phyloP scores from a whole-genome alignment of 2,888 invertebrate genomes.

The Drosophila engyochracea region DNA sequence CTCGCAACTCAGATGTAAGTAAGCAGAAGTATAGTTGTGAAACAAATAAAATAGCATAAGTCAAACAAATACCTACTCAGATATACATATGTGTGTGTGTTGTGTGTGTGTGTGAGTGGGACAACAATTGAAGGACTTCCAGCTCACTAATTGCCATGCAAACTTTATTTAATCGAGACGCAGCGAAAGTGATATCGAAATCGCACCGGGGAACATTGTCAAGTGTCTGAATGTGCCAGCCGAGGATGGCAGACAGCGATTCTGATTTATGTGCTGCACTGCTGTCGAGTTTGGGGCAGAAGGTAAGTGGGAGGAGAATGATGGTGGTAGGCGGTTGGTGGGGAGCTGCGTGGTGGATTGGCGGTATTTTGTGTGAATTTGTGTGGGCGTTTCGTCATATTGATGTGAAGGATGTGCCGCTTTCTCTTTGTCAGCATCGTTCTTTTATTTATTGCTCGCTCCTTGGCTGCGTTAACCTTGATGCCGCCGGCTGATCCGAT shows the following conservation, averaged over 20 bases:
- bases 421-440: constrained; percentile 30
- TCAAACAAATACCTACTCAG: neutral
- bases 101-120: neutral
- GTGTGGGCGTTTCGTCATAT: neutral
- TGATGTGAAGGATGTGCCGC: constrained; percentile 17
- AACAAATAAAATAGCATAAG: neutral
- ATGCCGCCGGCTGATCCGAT: constrained; percentile 60
- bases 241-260: constrained; percentile 29
- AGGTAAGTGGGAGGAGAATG: neutral
- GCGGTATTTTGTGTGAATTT: neutral
- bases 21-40: neutral
- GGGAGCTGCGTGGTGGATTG: neutral
- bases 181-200: constrained; percentile 5
- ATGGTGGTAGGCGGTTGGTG: neutral
- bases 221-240: constrained; percentile 25
- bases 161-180: constrained; percentile 3
- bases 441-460: constrained; percentile 48
- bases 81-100: neutral
- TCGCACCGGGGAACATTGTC: constrained; percentile 21
- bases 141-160: constrained; percentile 5
- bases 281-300: neutral
- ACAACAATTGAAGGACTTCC: neutral
- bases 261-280: constrained; percentile 40
- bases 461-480: constrained; percentile 48
- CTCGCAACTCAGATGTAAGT: neutral